Evolutionary conservation across 2,113 vertebrate species (phyloP), one percentile per base, ranked within the genome.

Genomic region (Opisthocomus hoazin): DNA sequence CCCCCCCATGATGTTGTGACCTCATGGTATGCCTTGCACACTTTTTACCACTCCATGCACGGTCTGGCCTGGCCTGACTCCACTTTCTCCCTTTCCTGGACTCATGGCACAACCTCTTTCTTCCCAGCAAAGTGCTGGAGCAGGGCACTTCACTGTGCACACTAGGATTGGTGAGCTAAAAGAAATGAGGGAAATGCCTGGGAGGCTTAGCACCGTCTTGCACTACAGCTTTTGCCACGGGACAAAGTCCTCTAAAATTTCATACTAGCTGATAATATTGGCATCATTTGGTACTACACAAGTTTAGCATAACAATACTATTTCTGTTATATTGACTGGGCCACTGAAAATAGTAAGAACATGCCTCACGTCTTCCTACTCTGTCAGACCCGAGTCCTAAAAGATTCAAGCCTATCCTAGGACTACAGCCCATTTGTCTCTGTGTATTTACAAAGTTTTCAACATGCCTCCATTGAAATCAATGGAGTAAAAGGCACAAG

Each of bases 151-250:
- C 15, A 30, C 37, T 32, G 24, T 10, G 32, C 19, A 43, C 45
- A 29, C 2, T 4, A 48, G 23, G 17, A 60, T 21, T 0, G 0
- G 15, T 0, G 6, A 69, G 21, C 15, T 73, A 26, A 76, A 79
- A 93, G 41, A 83, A 89, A 45, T 2, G 2, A 92, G 15, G 45
- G 37, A 66, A 83, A 54, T 9, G 8, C 32, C 36, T 8, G 22
- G 26, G 16, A 74, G 9, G 51, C 29, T 74, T 29, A 46, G 41
- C 41, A 66, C 13, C 21, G 69, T 39, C 45, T 41, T n/a, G 21
- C 1, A 0, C 71, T 36, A n/a, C 46, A 58, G 80, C 23, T 89
- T 92, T 77, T 63, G n/a, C 26, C n/a, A 34, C 4, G 13, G 17
- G 22, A 23, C 16, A 10, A 65, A 89, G 71, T 36, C 39, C 76